Evolutionary conservation across 2,797 vertebrate genomes (phyloP), one percentile per base, ranked within the genome.

Genomic region (Serranus cabrilla): DNA sequence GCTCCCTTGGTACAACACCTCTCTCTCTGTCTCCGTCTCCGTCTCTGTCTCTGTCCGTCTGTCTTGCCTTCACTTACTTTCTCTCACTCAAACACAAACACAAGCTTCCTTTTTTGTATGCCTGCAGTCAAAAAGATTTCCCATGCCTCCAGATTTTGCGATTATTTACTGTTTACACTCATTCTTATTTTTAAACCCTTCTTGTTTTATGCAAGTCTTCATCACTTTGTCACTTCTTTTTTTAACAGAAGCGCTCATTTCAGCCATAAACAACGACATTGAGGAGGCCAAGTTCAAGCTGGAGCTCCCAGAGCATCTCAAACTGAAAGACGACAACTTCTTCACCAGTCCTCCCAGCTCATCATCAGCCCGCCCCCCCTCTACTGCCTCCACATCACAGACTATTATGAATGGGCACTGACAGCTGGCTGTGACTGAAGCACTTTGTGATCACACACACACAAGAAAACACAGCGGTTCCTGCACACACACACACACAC

Each of bases 261-360:
- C 92, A 1, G 97, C 97, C 31, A 99, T 99, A 91, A 96, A 95
- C 61, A 90, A 76, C 42, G 98, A 99, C 88, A 98, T 99, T 21
- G 96, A 97, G 69, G 96, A 97, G 86, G 97, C 97, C 46, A 96
- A 97, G 85, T 90, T 80, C 56, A 94, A 90, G 50, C 94, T 99
- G 71, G 97, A 98, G 82, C 93, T 95, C 45, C 97, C 97, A 45
- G 97, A 98, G 84, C 94, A 97, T 78, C 88, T 93, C 74, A 97
- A 97, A 90, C 85, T 98, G 69, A 97, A 94, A 91, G 94, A 96
- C 3, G 95, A 98, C 77, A 96, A 95, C 86, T 99, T 99, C 91
- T 97, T 97, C 89, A 96, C 89, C 60, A 86, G 91, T 1, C 58
- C 50, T 0, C 23, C 60, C 68, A 74, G 64, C 49, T 79, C 59